phyloP scores from a whole-genome alignment of 2,888 invertebrate species.

The Hofmannophila pseudospretella region DNA sequence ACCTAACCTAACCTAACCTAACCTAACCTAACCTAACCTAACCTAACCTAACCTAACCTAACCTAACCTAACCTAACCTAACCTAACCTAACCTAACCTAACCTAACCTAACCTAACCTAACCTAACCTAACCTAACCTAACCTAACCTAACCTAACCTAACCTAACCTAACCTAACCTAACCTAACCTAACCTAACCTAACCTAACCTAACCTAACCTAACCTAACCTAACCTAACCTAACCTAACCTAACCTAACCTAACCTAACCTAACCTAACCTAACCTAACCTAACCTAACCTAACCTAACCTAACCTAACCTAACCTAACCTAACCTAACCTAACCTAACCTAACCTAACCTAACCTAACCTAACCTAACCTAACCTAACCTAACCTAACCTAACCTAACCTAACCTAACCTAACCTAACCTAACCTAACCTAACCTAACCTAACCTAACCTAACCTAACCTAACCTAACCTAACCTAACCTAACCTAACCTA shows the following conservation, averaged over 20 bases:
- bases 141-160: conserved; percentile 12
- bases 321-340: conserved; percentile 11
- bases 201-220: conserved; percentile 13
- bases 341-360: conserved; percentile 11
- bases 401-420: conserved; percentile 11
- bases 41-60: conserved; percentile 11
- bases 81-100: conserved; percentile 13
- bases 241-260: conserved; percentile 14
- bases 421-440: conserved; percentile 12
- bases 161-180: conserved; percentile 12
- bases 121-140: conserved; percentile 11
- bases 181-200: conserved; percentile 13
- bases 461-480: conserved; percentile 16
- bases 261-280: conserved; percentile 15
- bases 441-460: conserved; percentile 19
- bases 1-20: conserved; percentile 23
- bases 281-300: conserved; percentile 11
- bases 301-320: conserved; percentile 11
- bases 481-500: conserved; percentile 18
- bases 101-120: conserved; percentile 12
- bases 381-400: conserved; percentile 11
- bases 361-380: conserved; percentile 11
- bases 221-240: conserved; percentile 13
- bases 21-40: conserved; percentile 23
- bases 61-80: conserved; percentile 13